phyloP scores from a whole-genome alignment of 2,797 vertebrate species.

The Mus caroli region DNA sequence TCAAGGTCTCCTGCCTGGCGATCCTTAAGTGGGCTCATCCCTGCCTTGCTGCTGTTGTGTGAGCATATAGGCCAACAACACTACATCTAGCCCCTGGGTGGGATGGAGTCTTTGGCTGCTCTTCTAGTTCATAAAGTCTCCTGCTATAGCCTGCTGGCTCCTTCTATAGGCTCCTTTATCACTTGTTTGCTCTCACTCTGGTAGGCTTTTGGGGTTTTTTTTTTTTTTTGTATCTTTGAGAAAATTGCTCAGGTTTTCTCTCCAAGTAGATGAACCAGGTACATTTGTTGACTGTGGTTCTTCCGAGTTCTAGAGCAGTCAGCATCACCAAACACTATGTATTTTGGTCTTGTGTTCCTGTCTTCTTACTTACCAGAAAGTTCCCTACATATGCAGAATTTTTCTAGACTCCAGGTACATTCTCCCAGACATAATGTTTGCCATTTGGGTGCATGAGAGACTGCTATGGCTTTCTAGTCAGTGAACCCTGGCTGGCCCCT shows the following conservation, averaged over 20 bases:
- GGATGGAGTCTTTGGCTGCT: not conserved
- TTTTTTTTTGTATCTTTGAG: not conserved
- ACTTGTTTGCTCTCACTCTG: not conserved
- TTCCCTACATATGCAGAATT: not conserved
- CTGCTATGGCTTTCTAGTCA: not conserved
- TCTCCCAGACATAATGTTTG: not conserved
- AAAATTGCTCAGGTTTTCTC: not conserved
- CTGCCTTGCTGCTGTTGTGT: not conserved
- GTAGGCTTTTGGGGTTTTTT: not conserved
- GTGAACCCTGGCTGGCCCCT: not conserved
- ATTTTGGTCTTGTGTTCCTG: not conserved
- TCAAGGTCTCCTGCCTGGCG: not conserved
- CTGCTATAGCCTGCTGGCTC: not conserved
- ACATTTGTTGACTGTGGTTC: not conserved
- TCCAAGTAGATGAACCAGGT: not conserved
- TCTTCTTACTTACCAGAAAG: conserved; percentile 10
- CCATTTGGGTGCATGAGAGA: not conserved
- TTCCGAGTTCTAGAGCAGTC: not conserved
- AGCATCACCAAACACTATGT: not conserved
- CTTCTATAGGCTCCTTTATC: not conserved
- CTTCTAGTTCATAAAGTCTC: not conserved
- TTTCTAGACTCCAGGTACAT: not conserved
- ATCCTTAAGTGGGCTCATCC: not conserved
- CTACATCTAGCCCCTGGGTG: not conserved
- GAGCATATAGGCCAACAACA: not conserved